A percentile compares a stretch with the other conserved stretches of the same genome.
Conservation (phyloP, 1,140 invertebrate genomes). For the Tigriopus japonicus region DNA sequence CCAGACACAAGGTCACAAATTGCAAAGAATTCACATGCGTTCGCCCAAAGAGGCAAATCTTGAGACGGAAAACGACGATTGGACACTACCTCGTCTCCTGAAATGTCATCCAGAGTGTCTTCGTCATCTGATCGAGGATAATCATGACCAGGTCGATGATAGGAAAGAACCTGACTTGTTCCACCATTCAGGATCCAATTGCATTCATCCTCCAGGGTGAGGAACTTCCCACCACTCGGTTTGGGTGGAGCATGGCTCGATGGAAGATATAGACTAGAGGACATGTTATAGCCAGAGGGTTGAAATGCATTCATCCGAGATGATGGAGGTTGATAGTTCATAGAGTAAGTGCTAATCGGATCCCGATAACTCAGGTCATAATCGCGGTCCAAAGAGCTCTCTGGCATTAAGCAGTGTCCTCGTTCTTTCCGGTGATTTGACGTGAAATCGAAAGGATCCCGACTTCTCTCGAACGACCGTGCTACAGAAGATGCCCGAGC, state of each 20-base stretch:
- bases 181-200: slow-evolving; percentile 12
- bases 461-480: too few relatives aligned
- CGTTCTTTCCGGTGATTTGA: too few relatives aligned
- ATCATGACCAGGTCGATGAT: not conserved
- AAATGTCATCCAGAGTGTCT: slow-evolving; percentile 9
- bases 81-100: slow-evolving; percentile 12
- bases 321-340: too few relatives aligned
- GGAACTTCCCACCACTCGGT: not conserved
- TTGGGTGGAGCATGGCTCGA: not conserved
- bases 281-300: too few relatives aligned
- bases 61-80: not conserved
- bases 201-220: slow-evolving; percentile 4
- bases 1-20: too few relatives aligned
- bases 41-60: too few relatives aligned
- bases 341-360: not conserved
- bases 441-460: too few relatives aligned
- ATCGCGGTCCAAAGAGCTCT: not conserved
- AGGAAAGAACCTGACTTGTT: not conserved
- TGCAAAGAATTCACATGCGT: too few relatives aligned
- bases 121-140: not conserved
- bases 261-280: not conserved
- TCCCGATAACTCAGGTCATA: not conserved
- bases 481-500: too few relatives aligned
- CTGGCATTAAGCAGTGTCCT: not conserved
- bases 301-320: not conserved